A percentile compares a stretch with the other conserved stretches of the same genome.
phyloP scores from a whole-genome alignment of 1,140 invertebrate genomes.

The roundworm (Caenorhabditis elegans) region DNA sequence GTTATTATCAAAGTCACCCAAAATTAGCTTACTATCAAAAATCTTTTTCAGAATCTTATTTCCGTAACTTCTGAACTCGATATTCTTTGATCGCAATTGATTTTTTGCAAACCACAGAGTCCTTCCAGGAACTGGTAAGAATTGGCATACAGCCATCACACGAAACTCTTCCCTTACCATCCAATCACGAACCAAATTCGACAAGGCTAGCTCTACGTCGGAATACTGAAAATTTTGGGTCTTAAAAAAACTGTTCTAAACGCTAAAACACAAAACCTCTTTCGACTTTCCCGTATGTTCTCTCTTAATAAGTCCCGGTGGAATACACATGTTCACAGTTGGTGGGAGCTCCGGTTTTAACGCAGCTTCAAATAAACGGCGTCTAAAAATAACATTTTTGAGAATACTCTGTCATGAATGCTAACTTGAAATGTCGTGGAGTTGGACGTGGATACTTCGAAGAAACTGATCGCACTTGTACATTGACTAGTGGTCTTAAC shows the following conservation, averaged over 20 bases:
- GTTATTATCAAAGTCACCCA: too few species aligned
- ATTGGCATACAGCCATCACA: conserved; percentile 55
- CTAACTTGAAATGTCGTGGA: conserved; percentile 42
- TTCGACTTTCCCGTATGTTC: neutral
- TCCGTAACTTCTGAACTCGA: conserved; percentile 52
- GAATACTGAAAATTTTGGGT: conserved; percentile 53
- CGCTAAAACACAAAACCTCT: neutral
- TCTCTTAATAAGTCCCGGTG: neutral
- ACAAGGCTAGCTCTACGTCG: conserved; percentile 54
- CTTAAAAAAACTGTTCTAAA: neutral
- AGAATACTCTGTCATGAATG: neutral
- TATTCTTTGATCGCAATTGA: conserved; percentile 53
- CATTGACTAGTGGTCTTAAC: neutral
- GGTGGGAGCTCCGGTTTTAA: conserved; percentile 45
- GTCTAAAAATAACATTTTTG: neutral
- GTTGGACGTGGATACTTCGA: conserved; percentile 46
- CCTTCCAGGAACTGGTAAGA: conserved; percentile 50
- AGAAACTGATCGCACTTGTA: conserved; percentile 28
- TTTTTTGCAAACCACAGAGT: conserved; percentile 50
- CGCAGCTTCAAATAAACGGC: conserved; percentile 55
- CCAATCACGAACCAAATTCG: conserved; percentile 51
- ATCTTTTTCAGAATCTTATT: conserved; percentile 54
- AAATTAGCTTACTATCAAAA: conserved; percentile 47
- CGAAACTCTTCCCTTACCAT: conserved; percentile 49
- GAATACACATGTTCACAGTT: conserved; percentile 10